A percentile compares a stretch with the other conserved stretches of the same genome.
Evolutionary conservation across 2,113 vertebrate genomes (phyloP).

Genomic region (Daboia siamensis): DNA sequence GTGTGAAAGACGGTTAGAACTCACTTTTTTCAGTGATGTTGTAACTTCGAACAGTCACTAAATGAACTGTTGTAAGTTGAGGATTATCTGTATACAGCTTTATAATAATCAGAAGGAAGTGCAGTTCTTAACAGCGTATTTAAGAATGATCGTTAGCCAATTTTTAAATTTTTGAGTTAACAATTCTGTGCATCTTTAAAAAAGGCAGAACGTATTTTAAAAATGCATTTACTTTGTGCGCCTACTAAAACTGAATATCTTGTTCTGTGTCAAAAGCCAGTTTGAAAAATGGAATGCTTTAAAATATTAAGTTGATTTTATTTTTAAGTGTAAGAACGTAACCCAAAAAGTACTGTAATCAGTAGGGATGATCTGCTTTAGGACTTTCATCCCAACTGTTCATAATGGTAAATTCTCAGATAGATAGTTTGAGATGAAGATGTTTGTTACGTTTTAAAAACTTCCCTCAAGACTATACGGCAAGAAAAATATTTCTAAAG

Average conservation of each 20-base stretch:
- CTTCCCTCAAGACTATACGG: not conserved
- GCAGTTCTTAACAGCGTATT: not conserved
- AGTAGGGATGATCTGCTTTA: not conserved
- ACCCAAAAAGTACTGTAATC: not conserved
- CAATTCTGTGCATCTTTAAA: not conserved
- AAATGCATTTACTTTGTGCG: not conserved
- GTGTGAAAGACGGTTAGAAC: not conserved
- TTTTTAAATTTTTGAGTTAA: not conserved
- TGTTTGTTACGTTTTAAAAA: not conserved
- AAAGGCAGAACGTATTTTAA: not conserved
- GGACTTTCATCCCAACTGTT: not conserved
- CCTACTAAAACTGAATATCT: not conserved
- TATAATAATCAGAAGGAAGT: not conserved
- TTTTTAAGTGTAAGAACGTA: not conserved
- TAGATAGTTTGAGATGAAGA: not conserved
- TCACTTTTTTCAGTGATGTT: not conserved
- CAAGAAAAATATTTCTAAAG: not conserved
- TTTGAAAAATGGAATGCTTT: not conserved
- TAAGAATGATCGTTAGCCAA: not conserved
- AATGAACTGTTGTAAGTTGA: not conserved
- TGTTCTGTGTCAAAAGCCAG: not conserved
- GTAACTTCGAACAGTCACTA: not conserved
- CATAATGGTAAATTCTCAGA: not conserved
- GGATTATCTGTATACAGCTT: not conserved
- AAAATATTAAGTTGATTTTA: not conserved